Percentiles rank a stretch among this genome's conserved stretches.
Conservation (phyloP, 1,140 invertebrate species). For the Psix sp. region DNA sequence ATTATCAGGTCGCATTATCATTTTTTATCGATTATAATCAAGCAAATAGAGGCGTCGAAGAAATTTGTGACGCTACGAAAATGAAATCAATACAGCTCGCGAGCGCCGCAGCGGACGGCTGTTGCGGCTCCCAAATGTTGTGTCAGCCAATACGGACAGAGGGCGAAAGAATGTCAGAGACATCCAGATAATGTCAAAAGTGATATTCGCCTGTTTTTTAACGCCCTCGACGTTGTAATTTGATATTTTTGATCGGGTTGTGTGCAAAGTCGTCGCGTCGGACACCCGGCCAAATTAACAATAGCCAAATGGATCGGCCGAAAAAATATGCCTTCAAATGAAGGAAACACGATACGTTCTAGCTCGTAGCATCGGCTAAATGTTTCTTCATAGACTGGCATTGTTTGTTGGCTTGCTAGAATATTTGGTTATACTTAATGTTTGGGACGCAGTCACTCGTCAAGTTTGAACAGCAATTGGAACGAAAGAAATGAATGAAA, state of each 20-base stretch:
- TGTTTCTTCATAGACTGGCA: slow-evolving; percentile 1
- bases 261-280: slow-evolving; percentile 10
- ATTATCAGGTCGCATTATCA: slow-evolving; percentile 26
- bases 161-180: slow-evolving; percentile 47
- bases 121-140: slow-evolving; percentile 46
- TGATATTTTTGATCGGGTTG: slow-evolving; percentile 35
- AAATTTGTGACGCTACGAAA: slow-evolving; percentile 30
- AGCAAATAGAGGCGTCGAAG: slow-evolving; percentile 31
- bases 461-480: too few species aligned
- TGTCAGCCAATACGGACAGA: slow-evolving; percentile 37
- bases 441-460: too few species aligned
- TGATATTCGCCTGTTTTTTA: slow-evolving; percentile 40
- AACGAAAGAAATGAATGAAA: too few species aligned
- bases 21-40: slow-evolving; percentile 44
- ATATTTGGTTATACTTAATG: slow-evolving; percentile 10
- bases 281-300: slow-evolving; percentile 21
- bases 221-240: slow-evolving; percentile 31
- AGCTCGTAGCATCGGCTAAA: slow-evolving; percentile 3
- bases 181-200: slow-evolving; percentile 49
- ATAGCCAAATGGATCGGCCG: slow-evolving; percentile 25
- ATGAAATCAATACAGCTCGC: slow-evolving; percentile 49
- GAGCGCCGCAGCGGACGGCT: slow-evolving; percentile 8
- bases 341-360: slow-evolving; percentile 26
- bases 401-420: slow-evolving; percentile 20
- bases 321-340: slow-evolving; percentile 11